Base-by-base conservation (phyloP, 2,797 vertebrate species). In the Ctenochaetus hawaiiensis region DNA sequence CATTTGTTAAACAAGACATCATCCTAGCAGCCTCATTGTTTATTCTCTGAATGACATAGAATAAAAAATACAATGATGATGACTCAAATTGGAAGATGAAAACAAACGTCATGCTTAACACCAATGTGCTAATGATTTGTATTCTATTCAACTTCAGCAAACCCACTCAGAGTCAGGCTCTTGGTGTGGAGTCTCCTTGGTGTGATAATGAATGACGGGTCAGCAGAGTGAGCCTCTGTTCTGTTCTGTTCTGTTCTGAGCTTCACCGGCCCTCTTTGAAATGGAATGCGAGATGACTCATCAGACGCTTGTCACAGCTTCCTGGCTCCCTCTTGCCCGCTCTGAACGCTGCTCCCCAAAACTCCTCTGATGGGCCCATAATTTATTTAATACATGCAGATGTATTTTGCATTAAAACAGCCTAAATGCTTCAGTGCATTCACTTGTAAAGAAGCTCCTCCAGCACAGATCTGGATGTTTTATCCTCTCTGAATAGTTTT, bases 361-460 rank as follows among this genome's bases (percentile, higher is more conserved):
- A 68, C 60, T 76, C 68, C 34, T 82, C 56, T 70, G 81, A 88
- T 58, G 64, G 51, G 23, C 53, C 62, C 59, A 75, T 86, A 72
- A 81, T 86, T 90, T 88, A 86, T 91, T 80, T 44, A 91, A 84
- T 59, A 63, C 78, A 67, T 34, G 60, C 75, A 86, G 79, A 84
- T 90, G 69, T 70, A 76, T 82, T 72, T 87, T 84, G 81, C 71
- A 84, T 85, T 71, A 49, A 88, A 90, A 73, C 48, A 66, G 66
- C 26, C 56, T 72, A 72, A 85, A 85, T 61, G 68, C 75, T 75
- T 56, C 62, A 77, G 47, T 23, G 47, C 73, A 18, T 64, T 80
- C 49, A 34, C 3, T 66, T 47, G 41, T 39, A 26, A 48, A 48
- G 57, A 39, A 60, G 30, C 73, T 81, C 58, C 69, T 85, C 57